These are phyloP conservation scores for Apodemia mormo DNA, from an alignment of 2,888 invertebrate genomes.

Conservation along the genomic window DNA sequence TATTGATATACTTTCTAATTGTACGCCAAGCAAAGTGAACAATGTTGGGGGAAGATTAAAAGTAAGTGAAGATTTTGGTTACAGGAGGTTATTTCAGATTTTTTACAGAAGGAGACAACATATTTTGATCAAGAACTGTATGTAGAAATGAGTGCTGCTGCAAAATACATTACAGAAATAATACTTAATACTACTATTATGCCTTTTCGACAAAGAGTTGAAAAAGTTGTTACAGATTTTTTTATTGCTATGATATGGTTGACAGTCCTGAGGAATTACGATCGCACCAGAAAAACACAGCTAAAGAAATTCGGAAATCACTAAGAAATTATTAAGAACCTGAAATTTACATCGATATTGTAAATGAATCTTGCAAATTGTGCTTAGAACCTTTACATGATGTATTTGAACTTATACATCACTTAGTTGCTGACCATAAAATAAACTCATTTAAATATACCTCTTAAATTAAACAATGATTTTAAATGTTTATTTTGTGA, in stretches of 20 bases:
- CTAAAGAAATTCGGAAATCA: constrained; percentile 38
- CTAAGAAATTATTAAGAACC: constrained; percentile 41
- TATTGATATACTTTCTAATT: too few species aligned
- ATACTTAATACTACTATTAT: constrained; percentile 35
- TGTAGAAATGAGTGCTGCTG: constrained; percentile 28
- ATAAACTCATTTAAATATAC: constrained; percentile 38
- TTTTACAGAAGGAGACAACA: constrained; percentile 10
- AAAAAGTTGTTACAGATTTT: not conserved
- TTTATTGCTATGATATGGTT: constrained; percentile 34
- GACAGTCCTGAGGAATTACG: constrained; percentile 42
- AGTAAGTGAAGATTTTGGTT: constrained; percentile 35
- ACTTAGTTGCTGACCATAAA: constrained; percentile 41
- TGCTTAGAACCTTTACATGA: constrained; percentile 41
- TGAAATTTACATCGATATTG: constrained; percentile 48
- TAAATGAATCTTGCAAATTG: constrained; percentile 47
- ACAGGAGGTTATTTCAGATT: constrained; percentile 26
- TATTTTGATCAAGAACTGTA: constrained; percentile 19
- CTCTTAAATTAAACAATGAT: constrained; percentile 46
- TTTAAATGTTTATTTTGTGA: constrained; percentile 51
- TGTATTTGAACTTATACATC: constrained; percentile 45
- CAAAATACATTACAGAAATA: constrained; percentile 44
- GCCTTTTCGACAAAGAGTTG: not conserved
- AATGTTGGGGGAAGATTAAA: too few species aligned
- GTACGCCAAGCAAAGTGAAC: too few species aligned
- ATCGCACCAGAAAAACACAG: constrained; percentile 40